Base-by-base conservation (phyloP, 1,140 invertebrate species). In the Sogatella furcifera region DNA sequence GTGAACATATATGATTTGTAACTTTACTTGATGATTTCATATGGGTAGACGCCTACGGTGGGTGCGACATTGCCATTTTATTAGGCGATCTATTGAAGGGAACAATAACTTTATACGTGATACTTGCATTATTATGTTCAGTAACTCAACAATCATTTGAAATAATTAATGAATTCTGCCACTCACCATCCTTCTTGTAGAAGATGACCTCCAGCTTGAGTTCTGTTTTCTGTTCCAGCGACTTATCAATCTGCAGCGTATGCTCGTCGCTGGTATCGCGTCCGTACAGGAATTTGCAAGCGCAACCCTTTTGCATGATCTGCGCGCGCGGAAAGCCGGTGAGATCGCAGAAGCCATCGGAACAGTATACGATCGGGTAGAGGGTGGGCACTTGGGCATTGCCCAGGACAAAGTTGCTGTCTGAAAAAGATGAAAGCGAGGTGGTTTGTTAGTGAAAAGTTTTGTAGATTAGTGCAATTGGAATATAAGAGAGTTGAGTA, bases 361-460 rank as follows among this genome's bases (percentile, higher is more conserved):
- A 95, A 77, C 95, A 97, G 77, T 97, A 97, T 62, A 97, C 95
- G 76, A 97, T 96, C 64, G 95, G 94, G 78, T 92, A 92, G 24
- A 85, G 72, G 61, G 84, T 74, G 62, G 87, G 84, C 63, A 95
- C 93, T 77, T 96, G 92, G 61, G 95, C 94, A 81, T 97, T 97
- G 67, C 94, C 95, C 73, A 97, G 80, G 68, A 97, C 94, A 78
- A 97, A 97, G 80, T 97, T 97, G 78, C 92, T 96, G 76, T 97
- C 95, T 97, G 87, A 19, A 79, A 84, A 72, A 69, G 69, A 6
- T 28, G 24, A 28, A 28, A 28, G 6, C 24, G 6, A 28, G 24
- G 24, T 28, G 24, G 6, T 28, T 28, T 28, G 24, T 28, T 28
- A 4, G 6, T 28, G n/a, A n/a, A n/a, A n/a, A n/a, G n/a, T n/a